Evolutionary conservation across 2,888 invertebrate species (phyloP).

Genomic region (Capitulum mitella): DNA sequence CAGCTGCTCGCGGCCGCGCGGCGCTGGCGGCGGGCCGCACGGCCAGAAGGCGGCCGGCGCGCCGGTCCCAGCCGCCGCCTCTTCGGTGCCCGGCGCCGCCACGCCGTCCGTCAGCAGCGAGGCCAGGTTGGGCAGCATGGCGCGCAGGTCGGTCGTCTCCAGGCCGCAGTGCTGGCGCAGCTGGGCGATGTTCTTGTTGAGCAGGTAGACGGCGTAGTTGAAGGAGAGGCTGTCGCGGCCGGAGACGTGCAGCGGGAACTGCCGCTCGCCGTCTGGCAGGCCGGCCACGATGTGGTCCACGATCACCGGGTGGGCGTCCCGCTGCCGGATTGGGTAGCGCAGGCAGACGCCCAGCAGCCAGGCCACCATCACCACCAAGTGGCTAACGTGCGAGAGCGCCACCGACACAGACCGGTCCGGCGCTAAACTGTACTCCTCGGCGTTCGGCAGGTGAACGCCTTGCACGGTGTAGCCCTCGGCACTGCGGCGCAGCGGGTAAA

Average conservation of each 20-base stretch:
- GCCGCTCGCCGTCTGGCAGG: neutral
- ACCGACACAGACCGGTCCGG: constrained; percentile 22
- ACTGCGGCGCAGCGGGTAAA: constrained; percentile 31
- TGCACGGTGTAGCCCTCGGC: neutral
- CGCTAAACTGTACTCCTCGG: neutral
- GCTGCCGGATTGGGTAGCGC: constrained; percentile 20
- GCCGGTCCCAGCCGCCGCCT: no score
- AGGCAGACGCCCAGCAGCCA: constrained; percentile 33
- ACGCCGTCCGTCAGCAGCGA: constrained; percentile 38
- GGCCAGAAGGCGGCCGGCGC: neutral
- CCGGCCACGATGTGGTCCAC: constrained; percentile 3
- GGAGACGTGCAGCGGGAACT: constrained; percentile 33
- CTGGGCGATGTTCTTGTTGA: constrained; percentile 93
- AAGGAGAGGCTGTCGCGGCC: constrained; percentile 42
- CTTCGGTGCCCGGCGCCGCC: neutral
- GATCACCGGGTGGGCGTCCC: neutral
- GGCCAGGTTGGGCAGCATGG: constrained; percentile 67
- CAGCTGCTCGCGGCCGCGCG: neutral
- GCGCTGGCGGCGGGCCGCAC: constrained; percentile 1
- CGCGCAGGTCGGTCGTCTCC: constrained; percentile 63
- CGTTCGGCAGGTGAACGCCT: constrained; percentile 1
- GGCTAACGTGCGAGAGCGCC: constrained; percentile 33
- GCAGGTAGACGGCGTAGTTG: constrained; percentile 71
- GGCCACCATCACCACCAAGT: constrained; percentile 33
- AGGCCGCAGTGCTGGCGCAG: constrained; percentile 67